Conservation (phyloP, 2,113 vertebrate species). For the Neotoma lepida region DNA sequence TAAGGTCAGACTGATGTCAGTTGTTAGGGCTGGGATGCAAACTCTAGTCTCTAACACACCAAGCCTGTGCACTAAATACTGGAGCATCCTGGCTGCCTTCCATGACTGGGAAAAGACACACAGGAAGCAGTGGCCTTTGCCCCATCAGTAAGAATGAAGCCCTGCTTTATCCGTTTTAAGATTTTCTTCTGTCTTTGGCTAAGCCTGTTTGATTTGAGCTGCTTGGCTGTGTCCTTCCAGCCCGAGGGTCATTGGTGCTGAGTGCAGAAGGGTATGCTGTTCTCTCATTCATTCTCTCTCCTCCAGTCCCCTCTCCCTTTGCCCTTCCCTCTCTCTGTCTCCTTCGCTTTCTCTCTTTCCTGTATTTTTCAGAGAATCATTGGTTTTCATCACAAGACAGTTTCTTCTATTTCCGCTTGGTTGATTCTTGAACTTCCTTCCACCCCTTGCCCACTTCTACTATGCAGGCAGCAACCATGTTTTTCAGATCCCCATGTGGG, state of each 20-base stretch:
- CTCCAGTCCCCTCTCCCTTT: background rate
- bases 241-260: background rate
- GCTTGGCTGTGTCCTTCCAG: background rate
- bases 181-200: background rate
- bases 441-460: too few species aligned
- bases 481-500: background rate
- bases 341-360: background rate
- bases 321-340: background rate
- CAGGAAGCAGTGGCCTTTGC: background rate
- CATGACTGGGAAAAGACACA: background rate
- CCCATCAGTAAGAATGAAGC: background rate
- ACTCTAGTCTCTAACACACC: background rate
- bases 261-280: background rate
- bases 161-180: background rate
- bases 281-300: background rate
- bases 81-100: background rate
- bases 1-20: background rate
- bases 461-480: background rate
- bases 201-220: background rate
- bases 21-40: background rate
- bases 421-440: conserved; percentile 5
- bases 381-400: background rate
- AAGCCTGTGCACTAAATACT: too few species aligned
- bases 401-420: conserved; percentile 1
- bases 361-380: background rate